Percentiles rank a stretch among this genome's conserved stretches.
Conservation (phyloP, 2,888 invertebrate genomes). For the Allygus modestus region DNA sequence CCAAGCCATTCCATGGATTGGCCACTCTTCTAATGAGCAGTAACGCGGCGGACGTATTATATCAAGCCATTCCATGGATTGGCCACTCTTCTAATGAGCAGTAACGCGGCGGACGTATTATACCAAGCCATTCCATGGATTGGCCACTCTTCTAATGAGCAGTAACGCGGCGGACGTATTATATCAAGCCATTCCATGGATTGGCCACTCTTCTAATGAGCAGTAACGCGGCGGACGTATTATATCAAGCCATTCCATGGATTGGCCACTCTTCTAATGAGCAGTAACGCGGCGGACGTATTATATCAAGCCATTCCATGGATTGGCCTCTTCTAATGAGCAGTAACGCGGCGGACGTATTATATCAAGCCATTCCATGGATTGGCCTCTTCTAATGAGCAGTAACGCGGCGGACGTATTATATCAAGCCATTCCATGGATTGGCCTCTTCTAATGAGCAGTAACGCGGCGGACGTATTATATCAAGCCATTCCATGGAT, state of each 20-base stretch:
- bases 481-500: constrained; percentile 14
- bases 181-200: constrained; percentile 14
- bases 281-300: neutral
- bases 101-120: neutral
- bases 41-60: constrained; percentile 2
- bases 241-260: constrained; percentile 14
- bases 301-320: constrained; percentile 14
- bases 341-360: neutral
- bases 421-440: constrained; percentile 14
- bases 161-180: neutral
- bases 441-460: constrained; percentile 29
- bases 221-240: neutral
- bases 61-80: constrained; percentile 14
- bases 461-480: neutral
- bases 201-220: constrained; percentile 20
- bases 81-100: constrained; percentile 15
- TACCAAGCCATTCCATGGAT: constrained; percentile 14
- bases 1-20: constrained; percentile 14
- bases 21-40: constrained; percentile 10
- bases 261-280: constrained; percentile 20
- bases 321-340: constrained; percentile 33
- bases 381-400: constrained; percentile 33
- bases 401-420: neutral
- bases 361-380: constrained; percentile 14
- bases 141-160: constrained; percentile 20